phyloP scores from a whole-genome alignment of 2,888 invertebrate species.

The Drosophila lutescens region DNA sequence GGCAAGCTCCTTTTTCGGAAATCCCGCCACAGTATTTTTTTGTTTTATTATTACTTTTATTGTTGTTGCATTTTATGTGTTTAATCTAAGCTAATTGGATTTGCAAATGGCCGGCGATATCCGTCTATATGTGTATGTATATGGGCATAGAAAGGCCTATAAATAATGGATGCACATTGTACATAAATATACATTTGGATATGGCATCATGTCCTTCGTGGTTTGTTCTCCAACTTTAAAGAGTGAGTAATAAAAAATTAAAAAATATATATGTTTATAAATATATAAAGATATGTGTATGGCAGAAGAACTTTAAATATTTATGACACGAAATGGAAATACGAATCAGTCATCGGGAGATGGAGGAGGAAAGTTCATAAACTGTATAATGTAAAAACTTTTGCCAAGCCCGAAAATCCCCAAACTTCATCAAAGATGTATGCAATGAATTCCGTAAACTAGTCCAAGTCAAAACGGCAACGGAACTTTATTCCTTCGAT shows the following conservation, averaged over 20 bases:
- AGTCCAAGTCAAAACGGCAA: slow-evolving; percentile 13
- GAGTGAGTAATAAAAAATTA: slow-evolving; percentile 9
- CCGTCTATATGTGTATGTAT: slow-evolving; percentile 14
- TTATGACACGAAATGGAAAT: slow-evolving; percentile 42
- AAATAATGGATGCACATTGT: slow-evolving; percentile 27
- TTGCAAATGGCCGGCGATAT: slow-evolving; percentile 39
- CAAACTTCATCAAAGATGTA: slow-evolving; percentile 35
- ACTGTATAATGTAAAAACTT: slow-evolving; percentile 42
- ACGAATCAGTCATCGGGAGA: slow-evolving; percentile 18
- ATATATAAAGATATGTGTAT: background rate
- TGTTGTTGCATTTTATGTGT: slow-evolving; percentile 41
- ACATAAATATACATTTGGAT: background rate
- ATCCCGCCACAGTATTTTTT: slow-evolving; percentile 15
- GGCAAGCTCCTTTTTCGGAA: slow-evolving; percentile 10
- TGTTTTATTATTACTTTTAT: slow-evolving; percentile 3
- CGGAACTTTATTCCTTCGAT: slow-evolving; percentile 6
- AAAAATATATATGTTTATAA: background rate
- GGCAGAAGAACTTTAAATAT: slow-evolving; percentile 15
- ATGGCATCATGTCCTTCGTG: slow-evolving; percentile 12
- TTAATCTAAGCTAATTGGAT: slow-evolving; percentile 52
- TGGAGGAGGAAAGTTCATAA: slow-evolving; percentile 18
- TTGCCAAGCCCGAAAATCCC: slow-evolving; percentile 10
- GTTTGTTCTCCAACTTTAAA: slow-evolving; percentile 13
- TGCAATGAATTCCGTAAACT: slow-evolving; percentile 17
- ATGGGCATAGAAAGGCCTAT: slow-evolving; percentile 23